Conservation (phyloP, 2,888 invertebrate genomes). For the Ecdyonurus torrentis region DNA sequence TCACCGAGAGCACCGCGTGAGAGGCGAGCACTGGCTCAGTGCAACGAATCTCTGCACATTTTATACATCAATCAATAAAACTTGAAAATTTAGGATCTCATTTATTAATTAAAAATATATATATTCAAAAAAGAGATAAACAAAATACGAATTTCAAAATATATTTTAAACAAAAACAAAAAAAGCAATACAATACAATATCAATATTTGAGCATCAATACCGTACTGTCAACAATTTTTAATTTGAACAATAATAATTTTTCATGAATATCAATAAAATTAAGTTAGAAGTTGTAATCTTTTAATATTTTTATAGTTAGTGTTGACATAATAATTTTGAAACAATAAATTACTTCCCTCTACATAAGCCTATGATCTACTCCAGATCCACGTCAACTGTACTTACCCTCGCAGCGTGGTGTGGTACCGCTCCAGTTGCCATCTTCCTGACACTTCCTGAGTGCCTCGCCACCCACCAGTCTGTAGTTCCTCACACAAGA, state of each 20-base stretch:
- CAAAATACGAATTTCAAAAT: slow-evolving; percentile 3
- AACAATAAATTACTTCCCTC: no score
- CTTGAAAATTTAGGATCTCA: background rate
- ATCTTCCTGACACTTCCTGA: slow-evolving; percentile 53
- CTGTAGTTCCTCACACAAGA: slow-evolving; percentile 64
- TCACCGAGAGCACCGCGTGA: slow-evolving; percentile 74
- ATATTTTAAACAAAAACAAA: no score
- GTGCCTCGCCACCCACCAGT: slow-evolving; percentile 48
- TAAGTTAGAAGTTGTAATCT: slow-evolving; percentile 5
- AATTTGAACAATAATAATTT: no score
- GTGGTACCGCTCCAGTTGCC: slow-evolving; percentile 69
- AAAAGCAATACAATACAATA: no score
- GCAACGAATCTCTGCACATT: slow-evolving; percentile 62
- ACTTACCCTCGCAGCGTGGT: slow-evolving; percentile 70
- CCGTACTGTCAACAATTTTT: no score
- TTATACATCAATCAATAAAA: background rate
- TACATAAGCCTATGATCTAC: background rate
- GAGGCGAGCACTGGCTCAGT: slow-evolving; percentile 65
- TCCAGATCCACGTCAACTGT: background rate
- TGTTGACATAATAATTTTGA: no score
- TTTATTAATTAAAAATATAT: slow-evolving; percentile 7
- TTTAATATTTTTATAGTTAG: background rate
- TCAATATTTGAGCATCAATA: no score
- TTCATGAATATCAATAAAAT: background rate
- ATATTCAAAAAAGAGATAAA: slow-evolving; percentile 10